phyloP scores from a whole-genome alignment of 2,113 vertebrate species.

The Antigone vipio region DNA sequence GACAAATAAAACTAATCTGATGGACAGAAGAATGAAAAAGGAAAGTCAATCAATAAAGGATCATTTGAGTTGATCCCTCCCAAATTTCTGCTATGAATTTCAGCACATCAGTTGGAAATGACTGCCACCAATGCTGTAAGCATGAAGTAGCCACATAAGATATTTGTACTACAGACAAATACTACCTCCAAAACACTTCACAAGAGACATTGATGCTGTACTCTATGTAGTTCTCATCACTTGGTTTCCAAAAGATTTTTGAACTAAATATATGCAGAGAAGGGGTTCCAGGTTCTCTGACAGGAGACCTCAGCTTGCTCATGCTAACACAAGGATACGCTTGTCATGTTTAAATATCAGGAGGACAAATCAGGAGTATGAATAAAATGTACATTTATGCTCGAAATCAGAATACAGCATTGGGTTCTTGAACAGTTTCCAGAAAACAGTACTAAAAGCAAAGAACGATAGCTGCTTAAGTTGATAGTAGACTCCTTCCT shows the following conservation, averaged over 20 bases:
- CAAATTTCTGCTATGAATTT: background rate
- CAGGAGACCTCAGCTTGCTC: background rate
- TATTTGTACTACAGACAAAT: background rate
- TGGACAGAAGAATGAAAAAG: background rate
- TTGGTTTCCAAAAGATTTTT: background rate
- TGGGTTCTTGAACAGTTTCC: background rate
- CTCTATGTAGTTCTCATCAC: background rate
- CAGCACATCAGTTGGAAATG: background rate
- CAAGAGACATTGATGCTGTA: background rate
- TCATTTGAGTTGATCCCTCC: background rate
- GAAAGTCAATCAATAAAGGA: background rate
- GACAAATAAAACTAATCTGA: background rate
- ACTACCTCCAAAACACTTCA: background rate
- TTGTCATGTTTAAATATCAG: background rate
- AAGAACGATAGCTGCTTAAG: background rate
- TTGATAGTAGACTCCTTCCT: background rate
- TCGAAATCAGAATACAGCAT: background rate
- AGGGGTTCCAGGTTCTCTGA: background rate
- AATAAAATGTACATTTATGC: background rate
- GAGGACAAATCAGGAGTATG: background rate
- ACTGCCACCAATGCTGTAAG: background rate
- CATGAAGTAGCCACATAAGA: background rate
- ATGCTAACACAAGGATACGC: rapidly evolving
- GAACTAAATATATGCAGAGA: background rate
- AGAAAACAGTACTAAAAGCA: background rate